Percentiles rank a stretch among this genome's conserved stretches.
Conservation (phyloP, 35 echinoderm and acorn worm species). For the Heliocidaris erythrogramma region DNA sequence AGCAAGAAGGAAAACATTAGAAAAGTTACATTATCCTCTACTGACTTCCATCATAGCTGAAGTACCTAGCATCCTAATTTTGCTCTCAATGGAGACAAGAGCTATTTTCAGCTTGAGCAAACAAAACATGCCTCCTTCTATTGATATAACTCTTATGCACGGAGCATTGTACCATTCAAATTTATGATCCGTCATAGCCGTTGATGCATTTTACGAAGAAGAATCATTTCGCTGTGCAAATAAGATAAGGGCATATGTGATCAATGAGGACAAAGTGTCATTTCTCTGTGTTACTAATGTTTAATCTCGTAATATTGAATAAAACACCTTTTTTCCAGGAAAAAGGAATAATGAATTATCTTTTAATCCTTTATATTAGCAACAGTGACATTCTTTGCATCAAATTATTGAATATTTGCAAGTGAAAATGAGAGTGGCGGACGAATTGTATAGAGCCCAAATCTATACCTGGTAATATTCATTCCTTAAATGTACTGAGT, state of each 20-base stretch:
- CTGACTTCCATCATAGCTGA: not conserved
- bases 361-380: too few relatives aligned
- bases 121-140: not conserved
- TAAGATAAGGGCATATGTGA: not conserved
- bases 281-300: not conserved
- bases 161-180: not conserved
- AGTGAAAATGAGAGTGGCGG: too few relatives aligned
- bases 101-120: conserved; percentile 11
- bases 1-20: too few relatives aligned
- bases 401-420: too few relatives aligned
- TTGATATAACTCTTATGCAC: not conserved
- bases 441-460: too few relatives aligned
- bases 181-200: not conserved
- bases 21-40: not conserved
- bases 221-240: not conserved
- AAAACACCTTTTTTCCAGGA: not conserved
- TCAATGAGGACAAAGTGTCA: not conserved
- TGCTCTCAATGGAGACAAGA: not conserved
- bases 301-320: not conserved
- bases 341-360: not conserved
- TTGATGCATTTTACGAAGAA: not conserved
- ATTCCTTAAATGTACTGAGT: too few relatives aligned
- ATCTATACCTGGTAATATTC: too few relatives aligned
- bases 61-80: not conserved
- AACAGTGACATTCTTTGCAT: too few relatives aligned